A percentile compares a stretch with the other conserved stretches of the same genome.
These are phyloP conservation scores for Heterochromis multidens DNA, from an alignment of 2,113 vertebrate genomes.

Conservation along the genomic window DNA sequence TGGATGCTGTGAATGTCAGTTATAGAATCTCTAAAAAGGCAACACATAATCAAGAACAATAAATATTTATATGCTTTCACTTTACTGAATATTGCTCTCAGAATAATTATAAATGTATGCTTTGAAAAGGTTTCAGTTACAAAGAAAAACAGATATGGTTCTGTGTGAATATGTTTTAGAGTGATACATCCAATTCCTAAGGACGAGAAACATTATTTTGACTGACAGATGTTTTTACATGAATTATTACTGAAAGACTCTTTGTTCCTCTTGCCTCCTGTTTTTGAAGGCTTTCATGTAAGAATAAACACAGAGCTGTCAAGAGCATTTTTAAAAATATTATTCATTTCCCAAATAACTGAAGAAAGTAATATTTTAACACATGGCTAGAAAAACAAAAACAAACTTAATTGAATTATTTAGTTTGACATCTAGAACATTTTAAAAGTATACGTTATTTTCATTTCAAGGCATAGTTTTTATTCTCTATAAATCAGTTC, in stretches of 20 bases:
- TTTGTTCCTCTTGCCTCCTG: conserved; percentile 3
- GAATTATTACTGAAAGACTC: neutral
- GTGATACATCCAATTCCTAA: neutral
- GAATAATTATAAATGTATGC: neutral
- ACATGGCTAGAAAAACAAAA: conserved; percentile 17
- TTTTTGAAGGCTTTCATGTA: conserved; percentile 7
- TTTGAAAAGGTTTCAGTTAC: neutral
- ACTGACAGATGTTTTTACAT: conserved; percentile 32
- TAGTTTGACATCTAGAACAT: neutral
- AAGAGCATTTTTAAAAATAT: neutral
- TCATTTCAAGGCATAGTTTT: neutral
- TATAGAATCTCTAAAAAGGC: conserved; percentile 26
- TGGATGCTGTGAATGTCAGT: conserved; percentile 36
- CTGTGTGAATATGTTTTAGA: neutral
- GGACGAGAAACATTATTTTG: conserved; percentile 6
- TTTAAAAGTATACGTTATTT: neutral
- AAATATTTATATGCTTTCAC: neutral
- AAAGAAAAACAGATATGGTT: neutral
- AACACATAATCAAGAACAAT: conserved; percentile 13
- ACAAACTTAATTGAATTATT: conserved; percentile 8
- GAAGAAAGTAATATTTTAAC: neutral
- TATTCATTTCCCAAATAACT: conserved; percentile 30
- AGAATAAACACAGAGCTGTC: conserved; percentile 36
- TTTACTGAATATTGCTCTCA: neutral
- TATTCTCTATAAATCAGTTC: neutral